A percentile compares a stretch with the other conserved stretches of the same genome.
These are phyloP conservation scores for Montipora efflorescens DNA, from an alignment of 64 coral and sea anemone genomes.

Conservation along the genomic window DNA sequence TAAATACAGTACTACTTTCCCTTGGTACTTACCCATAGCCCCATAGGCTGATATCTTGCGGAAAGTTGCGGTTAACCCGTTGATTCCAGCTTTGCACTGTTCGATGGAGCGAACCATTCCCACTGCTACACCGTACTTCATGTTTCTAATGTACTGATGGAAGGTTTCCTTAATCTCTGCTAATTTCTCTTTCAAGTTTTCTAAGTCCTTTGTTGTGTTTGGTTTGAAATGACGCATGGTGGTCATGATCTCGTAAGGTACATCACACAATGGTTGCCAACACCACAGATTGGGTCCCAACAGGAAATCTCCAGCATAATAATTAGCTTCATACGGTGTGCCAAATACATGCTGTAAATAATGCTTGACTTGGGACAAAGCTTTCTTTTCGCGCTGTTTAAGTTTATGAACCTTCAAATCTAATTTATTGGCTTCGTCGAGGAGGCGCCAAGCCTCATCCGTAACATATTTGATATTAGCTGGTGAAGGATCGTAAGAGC, in stretches of 20 bases:
- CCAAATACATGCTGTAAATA: conserved; percentile 84
- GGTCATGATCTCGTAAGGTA: conserved; percentile 16
- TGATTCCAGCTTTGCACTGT: conserved; percentile 72
- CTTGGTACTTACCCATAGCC: conserved; percentile 46
- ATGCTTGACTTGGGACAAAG: conserved; percentile 83
- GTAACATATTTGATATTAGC: conserved; percentile 69
- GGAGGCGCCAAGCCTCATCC: conserved; percentile 65
- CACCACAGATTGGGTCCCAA: conserved; percentile 88
- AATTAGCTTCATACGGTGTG: conserved; percentile 72
- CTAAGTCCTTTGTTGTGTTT: conserved; percentile 58
- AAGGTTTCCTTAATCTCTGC: conserved; percentile 50
- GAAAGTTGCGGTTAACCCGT: conserved; percentile 46
- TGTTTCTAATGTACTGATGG: conserved; percentile 66
- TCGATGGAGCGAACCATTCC: conserved; percentile 84
- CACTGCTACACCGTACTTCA: conserved; percentile 58
- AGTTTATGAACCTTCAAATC: conserved; percentile 64
- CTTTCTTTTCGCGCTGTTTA: conserved; percentile 84
- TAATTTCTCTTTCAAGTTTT: conserved; percentile 59
- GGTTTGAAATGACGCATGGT: conserved; percentile 51
- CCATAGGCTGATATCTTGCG: conserved; percentile 61
- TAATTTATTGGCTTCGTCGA: conserved; percentile 65
- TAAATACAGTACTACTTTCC: background rate
- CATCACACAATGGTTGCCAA: conserved; percentile 74
- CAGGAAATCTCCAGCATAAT: conserved; percentile 86
- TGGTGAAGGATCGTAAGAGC: conserved; percentile 84